Evolutionary conservation across 2,113 vertebrate species (phyloP).

Genomic region (Laterallus jamaicensis): DNA sequence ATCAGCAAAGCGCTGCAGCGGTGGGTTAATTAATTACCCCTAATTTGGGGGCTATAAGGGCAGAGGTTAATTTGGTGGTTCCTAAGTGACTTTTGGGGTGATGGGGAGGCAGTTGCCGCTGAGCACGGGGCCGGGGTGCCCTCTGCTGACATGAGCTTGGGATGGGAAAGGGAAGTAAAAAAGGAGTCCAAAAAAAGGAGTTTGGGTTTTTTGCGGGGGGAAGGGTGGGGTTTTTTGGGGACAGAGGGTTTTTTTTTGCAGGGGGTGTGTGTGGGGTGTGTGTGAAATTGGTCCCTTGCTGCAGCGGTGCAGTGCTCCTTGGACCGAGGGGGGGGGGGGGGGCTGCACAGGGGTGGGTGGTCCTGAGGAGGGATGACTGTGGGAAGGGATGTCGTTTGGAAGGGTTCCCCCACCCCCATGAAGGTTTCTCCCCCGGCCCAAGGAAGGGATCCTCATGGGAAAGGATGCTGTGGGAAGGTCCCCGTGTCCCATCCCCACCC

Average conservation of each 20-base stretch:
- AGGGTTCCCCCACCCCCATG: too few relatives aligned
- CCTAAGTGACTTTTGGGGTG: neutral
- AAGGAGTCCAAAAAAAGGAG: too few relatives aligned
- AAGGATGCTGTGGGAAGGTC: neutral
- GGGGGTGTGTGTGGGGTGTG: too few relatives aligned
- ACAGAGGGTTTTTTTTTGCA: too few relatives aligned
- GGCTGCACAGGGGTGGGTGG: neutral
- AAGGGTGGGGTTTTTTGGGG: too few relatives aligned
- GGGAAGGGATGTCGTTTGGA: neutral
- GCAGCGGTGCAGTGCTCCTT: accelerated
- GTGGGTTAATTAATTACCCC: neutral
- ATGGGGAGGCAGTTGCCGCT: accelerated
- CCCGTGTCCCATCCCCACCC: too few relatives aligned
- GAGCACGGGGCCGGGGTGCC: neutral
- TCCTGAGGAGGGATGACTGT: too few relatives aligned
- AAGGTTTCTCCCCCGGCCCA: neutral
- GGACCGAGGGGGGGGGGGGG: neutral
- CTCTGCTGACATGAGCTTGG: neutral
- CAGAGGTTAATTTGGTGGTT: neutral
- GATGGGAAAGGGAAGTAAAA: neutral
- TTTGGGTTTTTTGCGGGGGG: too few relatives aligned
- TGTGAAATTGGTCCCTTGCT: neutral
- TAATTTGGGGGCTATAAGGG: neutral
- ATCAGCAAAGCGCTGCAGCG: neutral
- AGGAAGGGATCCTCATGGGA: neutral